phyloP scores from a whole-genome alignment of 1,140 invertebrate species.

The Propsilocerus akamusi region DNA sequence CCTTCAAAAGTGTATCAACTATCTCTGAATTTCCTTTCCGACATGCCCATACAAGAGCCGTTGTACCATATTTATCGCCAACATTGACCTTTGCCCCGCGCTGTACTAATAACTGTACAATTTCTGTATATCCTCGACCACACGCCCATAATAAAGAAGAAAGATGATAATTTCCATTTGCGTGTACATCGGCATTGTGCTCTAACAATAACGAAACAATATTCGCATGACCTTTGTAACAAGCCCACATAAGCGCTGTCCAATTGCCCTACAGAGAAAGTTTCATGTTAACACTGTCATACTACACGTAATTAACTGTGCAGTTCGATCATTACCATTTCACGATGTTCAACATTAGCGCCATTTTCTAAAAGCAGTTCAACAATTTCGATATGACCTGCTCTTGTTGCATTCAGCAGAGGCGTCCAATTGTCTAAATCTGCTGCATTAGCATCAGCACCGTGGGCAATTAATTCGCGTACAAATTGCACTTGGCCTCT shows the following conservation, averaged over 20 bases:
- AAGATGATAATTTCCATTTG: constrained; percentile 86
- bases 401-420: constrained; percentile 74
- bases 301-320: too few species aligned
- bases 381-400: constrained; percentile 69
- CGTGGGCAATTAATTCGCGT: constrained; percentile 60
- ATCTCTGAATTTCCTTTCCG: constrained; percentile 78
- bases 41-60: constrained; percentile 87
- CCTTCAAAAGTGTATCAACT: constrained; percentile 62
- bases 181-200: constrained; percentile 81
- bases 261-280: constrained; percentile 62
- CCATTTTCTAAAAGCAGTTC: constrained; percentile 70
- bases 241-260: constrained; percentile 95
- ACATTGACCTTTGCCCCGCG: constrained; percentile 83
- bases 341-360: constrained; percentile 74
- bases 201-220: constrained; percentile 68
- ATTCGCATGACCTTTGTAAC: constrained; percentile 75
- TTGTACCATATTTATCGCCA: constrained; percentile 80
- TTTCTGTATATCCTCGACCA: constrained; percentile 71
- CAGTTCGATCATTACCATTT: constrained; percentile 48
- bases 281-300: too few species aligned
- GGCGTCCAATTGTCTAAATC: constrained; percentile 90
- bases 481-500: constrained; percentile 67
- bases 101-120: constrained; percentile 62
- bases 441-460: constrained; percentile 76
- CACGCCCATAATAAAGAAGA: constrained; percentile 81